Evolutionary conservation across 2,888 invertebrate genomes (phyloP), one percentile per base, ranked within the genome.

Genomic region (Plagodis pulveraria): DNA sequence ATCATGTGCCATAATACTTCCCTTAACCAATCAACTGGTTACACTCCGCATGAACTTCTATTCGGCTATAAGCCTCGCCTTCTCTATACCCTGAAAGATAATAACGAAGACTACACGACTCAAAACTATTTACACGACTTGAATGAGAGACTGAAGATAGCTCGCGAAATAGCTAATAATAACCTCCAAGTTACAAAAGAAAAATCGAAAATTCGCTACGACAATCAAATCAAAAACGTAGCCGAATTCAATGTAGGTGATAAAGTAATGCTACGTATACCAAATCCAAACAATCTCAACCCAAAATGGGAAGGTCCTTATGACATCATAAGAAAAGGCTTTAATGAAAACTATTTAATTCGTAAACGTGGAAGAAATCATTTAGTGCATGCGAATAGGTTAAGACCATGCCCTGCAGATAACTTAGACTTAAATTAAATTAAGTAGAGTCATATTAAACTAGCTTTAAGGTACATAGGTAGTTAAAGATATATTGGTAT

Each of bases 1-100:
- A 66, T 77, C 5, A 76, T 75, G 59, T 78, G 78, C 42, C 76
- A 78, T 41, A 77, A 76, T 45, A 78, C 75, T 0, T 76, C 76
- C 6, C 53, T 75, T 2, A 78, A 78, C 47, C 56, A 49, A 7
- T 73, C 76, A 0, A 76, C 78, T 0, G 70, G 67, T 7, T 75
- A 62, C 11, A 76, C 71, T 9, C 59, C 54, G 8, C 71, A 77
- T 40, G 75, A 78, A 75, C 57, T 78, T 6, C 50, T 78, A 6
- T 78, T 80, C 35, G 76, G 76, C 9, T 76, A 61, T 40, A 78
- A 78, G 65, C 75, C 72, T 11, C 70, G 72, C 42, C 63, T 67
- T 12, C 63, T 76, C 5, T 77, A 74, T 41, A 64, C 47, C 0
- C 8, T 34, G 0, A 54, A 54, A 47, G 54, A 54, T n/a, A 35